Conservation (phyloP, 1,140 invertebrate genomes). For the Charaxes varanes region DNA sequence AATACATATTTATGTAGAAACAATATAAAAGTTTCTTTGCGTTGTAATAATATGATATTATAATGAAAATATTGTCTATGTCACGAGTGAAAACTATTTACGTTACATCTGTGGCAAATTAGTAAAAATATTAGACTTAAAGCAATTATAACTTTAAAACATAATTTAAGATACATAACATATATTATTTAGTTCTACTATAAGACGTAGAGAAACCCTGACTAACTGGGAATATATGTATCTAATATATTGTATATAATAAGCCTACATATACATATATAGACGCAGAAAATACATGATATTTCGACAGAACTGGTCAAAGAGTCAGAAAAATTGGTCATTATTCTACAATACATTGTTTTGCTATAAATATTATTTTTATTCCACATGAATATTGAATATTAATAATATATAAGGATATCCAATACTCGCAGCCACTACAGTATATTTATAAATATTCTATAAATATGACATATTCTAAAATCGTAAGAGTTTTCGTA, state of each 20-base stretch:
- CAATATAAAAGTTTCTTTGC: too few species aligned
- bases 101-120: too few species aligned
- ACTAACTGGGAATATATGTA: conserved; percentile 7
- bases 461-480: conserved; percentile 6
- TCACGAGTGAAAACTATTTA: conserved; percentile 39
- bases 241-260: conserved; percentile 9
- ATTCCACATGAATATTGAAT: conserved; percentile 3
- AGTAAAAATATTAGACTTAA: too few species aligned
- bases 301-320: conserved; percentile 10
- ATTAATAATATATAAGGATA: conserved; percentile 3
- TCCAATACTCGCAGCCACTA: conserved; percentile 10
- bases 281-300: conserved; percentile 1
- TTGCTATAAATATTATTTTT: conserved; percentile 7
- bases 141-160: too few species aligned
- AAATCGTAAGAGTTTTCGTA: conserved; percentile 13
- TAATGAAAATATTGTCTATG: conserved; percentile 49
- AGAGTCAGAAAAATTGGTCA: conserved; percentile 16
- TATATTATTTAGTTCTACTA: conserved; percentile 4
- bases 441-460: conserved; percentile 22
- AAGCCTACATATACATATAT: conserved; percentile 1
- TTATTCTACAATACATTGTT: conserved; percentile 6
- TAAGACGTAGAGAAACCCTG: conserved; percentile 8
- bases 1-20: too few species aligned
- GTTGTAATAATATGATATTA: neutral
- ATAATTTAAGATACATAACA: neutral